Conservation (phyloP, 2,113 vertebrate genomes). For the Tinamus guttatus region DNA sequence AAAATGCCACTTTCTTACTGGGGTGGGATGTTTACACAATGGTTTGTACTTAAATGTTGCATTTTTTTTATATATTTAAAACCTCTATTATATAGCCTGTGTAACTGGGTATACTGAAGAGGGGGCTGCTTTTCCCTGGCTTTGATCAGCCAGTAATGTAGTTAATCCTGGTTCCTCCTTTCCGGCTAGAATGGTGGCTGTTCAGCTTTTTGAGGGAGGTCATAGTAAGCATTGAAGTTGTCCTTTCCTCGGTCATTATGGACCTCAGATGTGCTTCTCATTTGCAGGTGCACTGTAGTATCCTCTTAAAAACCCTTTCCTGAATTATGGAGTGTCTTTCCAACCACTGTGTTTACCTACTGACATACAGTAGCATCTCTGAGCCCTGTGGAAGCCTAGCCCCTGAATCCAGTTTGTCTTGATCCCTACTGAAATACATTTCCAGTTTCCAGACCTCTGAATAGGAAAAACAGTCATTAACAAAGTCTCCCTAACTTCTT, state of each 20-base stretch:
- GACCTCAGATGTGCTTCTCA: neutral
- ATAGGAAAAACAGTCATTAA: neutral
- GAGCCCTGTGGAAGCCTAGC: neutral
- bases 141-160: neutral
- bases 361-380: neutral
- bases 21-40: neutral
- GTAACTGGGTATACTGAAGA: neutral
- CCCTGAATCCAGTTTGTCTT: neutral
- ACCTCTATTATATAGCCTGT: neutral
- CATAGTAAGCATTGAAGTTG: neutral
- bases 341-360: neutral
- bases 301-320: neutral
- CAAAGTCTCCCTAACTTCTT: neutral
- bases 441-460: neutral
- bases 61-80: neutral
- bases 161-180: neutral
- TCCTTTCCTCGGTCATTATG: neutral
- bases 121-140: neutral
- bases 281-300: neutral
- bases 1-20: neutral
- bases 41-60: neutral
- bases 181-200: neutral
- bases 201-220: neutral
- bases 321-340: neutral
- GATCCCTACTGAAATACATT: neutral